These are phyloP conservation scores for Eudasyphora cyanicolor DNA, from an alignment of 2,888 invertebrate species.

Conservation along the genomic window DNA sequence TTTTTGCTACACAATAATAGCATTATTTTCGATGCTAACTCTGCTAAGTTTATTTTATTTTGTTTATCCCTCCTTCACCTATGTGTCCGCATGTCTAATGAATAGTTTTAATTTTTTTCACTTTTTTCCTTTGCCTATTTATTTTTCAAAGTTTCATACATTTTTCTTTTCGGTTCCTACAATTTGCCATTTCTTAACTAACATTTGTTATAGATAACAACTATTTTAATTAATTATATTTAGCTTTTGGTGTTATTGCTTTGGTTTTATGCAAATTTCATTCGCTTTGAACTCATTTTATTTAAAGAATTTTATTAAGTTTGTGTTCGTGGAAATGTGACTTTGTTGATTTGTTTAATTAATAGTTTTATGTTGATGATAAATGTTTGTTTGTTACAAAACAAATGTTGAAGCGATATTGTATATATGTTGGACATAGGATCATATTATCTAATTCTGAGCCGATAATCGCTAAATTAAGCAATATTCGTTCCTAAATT, in stretches of 20 bases:
- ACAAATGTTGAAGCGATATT: background rate
- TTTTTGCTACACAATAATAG: no score
- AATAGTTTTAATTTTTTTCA: slow-evolving; percentile 29
- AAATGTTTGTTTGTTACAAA: slow-evolving; percentile 36
- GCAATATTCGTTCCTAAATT: no score
- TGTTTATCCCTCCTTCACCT: background rate
- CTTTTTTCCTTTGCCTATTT: background rate
- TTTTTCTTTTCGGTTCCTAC: slow-evolving; percentile 45
- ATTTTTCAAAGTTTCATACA: slow-evolving; percentile 23
- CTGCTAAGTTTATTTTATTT: slow-evolving; percentile 21
- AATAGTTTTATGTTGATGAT: slow-evolving; percentile 55
- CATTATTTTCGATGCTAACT: slow-evolving; percentile 10
- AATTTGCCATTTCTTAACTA: slow-evolving; percentile 65
- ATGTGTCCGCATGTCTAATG: slow-evolving; percentile 55
- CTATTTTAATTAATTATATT: slow-evolving; percentile 63
- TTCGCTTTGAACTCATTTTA: slow-evolving; percentile 47
- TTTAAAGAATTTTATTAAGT: slow-evolving; percentile 58
- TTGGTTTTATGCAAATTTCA: slow-evolving; percentile 56
- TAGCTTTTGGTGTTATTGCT: slow-evolving; percentile 60
- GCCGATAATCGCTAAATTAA: no score
- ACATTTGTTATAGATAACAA: slow-evolving; percentile 64
- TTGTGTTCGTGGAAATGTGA: slow-evolving; percentile 53
- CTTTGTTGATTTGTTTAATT: slow-evolving; percentile 48
- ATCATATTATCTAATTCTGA: no score
- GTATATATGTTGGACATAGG: no score